Conservation (phyloP, 1,140 invertebrate species). For the Physella acuta region DNA sequence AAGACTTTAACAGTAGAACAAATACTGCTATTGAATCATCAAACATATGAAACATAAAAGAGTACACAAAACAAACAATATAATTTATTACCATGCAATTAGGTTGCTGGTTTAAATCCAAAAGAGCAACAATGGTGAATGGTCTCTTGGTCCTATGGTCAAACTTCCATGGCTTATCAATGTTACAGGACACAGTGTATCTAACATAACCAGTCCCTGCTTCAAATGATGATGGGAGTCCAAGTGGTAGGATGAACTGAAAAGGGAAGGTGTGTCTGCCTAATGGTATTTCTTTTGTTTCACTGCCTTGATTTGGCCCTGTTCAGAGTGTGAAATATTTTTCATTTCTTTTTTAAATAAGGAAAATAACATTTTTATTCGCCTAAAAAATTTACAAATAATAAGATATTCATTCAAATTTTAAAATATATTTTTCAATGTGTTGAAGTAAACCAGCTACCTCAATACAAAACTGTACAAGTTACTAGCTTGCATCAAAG, state of each 20-base stretch:
- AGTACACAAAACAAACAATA: neutral
- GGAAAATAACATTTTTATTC: too few relatives aligned
- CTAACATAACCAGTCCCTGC: conserved; percentile 39
- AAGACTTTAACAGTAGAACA: neutral
- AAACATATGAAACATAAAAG: conserved; percentile 4
- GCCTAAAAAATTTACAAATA: too few relatives aligned
- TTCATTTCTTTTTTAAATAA: too few relatives aligned
- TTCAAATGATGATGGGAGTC: conserved; percentile 18
- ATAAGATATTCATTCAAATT: too few relatives aligned
- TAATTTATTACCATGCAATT: neutral
- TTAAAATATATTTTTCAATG: too few relatives aligned
- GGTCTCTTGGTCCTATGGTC: conserved; percentile 43
- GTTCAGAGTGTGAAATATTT: neutral
- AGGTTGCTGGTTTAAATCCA: conserved; percentile 42
- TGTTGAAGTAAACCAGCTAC: too few relatives aligned
- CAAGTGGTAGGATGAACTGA: conserved; percentile 10
- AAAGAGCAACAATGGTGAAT: conserved; percentile 32
- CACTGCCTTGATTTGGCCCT: conserved; percentile 5
- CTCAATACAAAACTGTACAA: too few relatives aligned
- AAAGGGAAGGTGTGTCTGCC: conserved; percentile 19
- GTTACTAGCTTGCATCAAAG: too few relatives aligned
- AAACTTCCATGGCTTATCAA: conserved; percentile 53
- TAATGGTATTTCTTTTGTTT: neutral
- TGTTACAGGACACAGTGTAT: conserved; percentile 54
- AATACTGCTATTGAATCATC: conserved; percentile 9